phyloP scores from a whole-genome alignment of 2,797 vertebrate species.

The Sebastolobus altivelis region DNA sequence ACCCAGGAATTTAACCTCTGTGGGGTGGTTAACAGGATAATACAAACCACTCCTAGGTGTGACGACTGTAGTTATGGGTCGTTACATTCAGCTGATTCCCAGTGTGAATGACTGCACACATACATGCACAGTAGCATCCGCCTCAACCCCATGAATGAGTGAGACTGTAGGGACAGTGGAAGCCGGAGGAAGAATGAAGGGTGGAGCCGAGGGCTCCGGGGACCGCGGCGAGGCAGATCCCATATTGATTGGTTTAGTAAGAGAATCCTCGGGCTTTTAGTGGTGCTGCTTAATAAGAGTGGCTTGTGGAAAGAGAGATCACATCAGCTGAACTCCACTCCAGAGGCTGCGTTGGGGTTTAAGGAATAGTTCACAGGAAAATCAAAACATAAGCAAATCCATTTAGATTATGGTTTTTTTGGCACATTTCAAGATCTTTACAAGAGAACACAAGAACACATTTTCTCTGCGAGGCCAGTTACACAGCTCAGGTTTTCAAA shows the following conservation, averaged over 20 bases:
- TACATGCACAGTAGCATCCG: constrained; percentile 7
- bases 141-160: constrained; percentile 51
- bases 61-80: no score
- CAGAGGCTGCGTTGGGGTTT: constrained; percentile 55
- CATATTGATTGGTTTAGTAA: constrained; percentile 85
- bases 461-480: constrained; percentile 1
- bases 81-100: no score
- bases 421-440: neutral
- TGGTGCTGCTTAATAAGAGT: constrained; percentile 82
- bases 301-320: constrained; percentile 75
- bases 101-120: no score
- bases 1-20: no score
- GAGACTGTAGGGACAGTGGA: constrained; percentile 52
- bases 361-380: constrained; percentile 53
- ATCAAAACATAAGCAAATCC: constrained; percentile 62
- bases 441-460: neutral
- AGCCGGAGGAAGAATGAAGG: constrained; percentile 60
- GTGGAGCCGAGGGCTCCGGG: constrained; percentile 62
- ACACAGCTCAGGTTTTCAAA: neutral
- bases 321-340: constrained; percentile 74
- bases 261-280: constrained; percentile 83
- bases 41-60: no score
- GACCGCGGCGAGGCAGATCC: constrained; percentile 67
- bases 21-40: no score
- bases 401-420: constrained; percentile 37